Percentiles rank a stretch among this genome's conserved stretches.
These are phyloP conservation scores for Aproaerema taeniolella DNA, from an alignment of 2,888 invertebrate genomes.

Conservation along the genomic window DNA sequence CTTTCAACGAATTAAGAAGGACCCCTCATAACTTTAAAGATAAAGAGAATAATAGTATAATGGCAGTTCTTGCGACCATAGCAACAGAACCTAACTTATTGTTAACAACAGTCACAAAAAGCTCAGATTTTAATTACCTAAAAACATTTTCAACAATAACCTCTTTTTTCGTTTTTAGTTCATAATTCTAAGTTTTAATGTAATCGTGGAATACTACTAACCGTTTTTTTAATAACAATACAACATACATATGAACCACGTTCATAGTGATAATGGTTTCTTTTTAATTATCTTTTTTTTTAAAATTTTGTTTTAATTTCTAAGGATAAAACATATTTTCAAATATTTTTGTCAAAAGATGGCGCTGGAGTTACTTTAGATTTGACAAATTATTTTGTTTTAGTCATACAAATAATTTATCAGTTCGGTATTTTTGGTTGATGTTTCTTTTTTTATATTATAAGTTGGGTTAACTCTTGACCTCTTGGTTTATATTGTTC, in stretches of 20 bases:
- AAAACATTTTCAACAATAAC: slow-evolving; percentile 77
- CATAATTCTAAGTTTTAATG: slow-evolving; percentile 67
- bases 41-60: slow-evolving; percentile 30
- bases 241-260: slow-evolving; percentile 64
- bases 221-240: slow-evolving; percentile 70
- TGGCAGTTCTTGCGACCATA: slow-evolving; percentile 36
- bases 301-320: slow-evolving; percentile 35
- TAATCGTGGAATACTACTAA: slow-evolving; percentile 72
- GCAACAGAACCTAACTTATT: slow-evolving; percentile 41
- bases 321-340: slow-evolving; percentile 43
- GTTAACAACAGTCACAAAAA: slow-evolving; percentile 68
- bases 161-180: slow-evolving; percentile 58
- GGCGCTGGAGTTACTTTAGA: too few species aligned
- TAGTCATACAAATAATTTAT: too few species aligned
- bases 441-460: too few species aligned
- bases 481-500: too few species aligned
- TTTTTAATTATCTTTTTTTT: slow-evolving; percentile 30
- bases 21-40: too few species aligned
- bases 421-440: too few species aligned
- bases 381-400: too few species aligned
- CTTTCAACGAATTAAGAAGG: too few species aligned
- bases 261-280: slow-evolving; percentile 48
- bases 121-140: slow-evolving; percentile 73
- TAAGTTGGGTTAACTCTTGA: too few species aligned
- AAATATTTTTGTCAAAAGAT: too few species aligned